These are phyloP conservation scores for Dorcus hopei DNA, from an alignment of 2,888 invertebrate species.

Conservation along the genomic window DNA sequence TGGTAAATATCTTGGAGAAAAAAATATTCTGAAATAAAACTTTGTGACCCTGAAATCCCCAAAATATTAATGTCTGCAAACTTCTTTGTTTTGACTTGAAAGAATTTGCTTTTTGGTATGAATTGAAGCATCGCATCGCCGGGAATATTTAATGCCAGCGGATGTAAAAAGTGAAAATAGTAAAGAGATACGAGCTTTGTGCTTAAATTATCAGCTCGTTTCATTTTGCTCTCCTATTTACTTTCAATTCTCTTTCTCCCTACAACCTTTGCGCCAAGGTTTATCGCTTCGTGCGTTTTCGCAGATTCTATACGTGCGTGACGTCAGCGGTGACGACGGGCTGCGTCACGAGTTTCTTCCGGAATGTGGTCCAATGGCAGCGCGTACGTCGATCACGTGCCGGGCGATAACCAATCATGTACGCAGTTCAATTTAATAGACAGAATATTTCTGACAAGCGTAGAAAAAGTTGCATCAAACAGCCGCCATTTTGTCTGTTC, in stretches of 20 bases:
- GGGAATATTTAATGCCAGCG: no score
- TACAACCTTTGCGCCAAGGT: constrained; percentile 7
- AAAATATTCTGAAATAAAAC: constrained; percentile 5
- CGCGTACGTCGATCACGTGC: constrained; percentile 50
- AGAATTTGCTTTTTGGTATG: no score
- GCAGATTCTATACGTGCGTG: constrained; percentile 26
- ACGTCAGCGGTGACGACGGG: constrained; percentile 47
- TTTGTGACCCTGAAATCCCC: constrained; percentile 16
- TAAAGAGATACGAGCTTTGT: no score
- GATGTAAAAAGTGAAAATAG: no score
- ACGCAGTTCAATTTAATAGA: constrained; percentile 48
- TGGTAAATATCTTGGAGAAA: no score
- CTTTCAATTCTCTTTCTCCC: constrained; percentile 11
- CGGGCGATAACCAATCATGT: constrained; percentile 46
- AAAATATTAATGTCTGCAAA: constrained; percentile 10
- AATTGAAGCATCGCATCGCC: no score
- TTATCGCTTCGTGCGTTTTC: constrained; percentile 3
- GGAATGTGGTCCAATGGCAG: constrained; percentile 47
- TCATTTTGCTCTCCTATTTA: constrained; percentile 10
- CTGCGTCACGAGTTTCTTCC: constrained; percentile 50
- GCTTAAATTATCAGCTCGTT: neutral
- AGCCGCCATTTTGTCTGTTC: constrained; percentile 91
- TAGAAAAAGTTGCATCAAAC: constrained; percentile 92
- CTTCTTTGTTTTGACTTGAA: constrained; percentile 9
- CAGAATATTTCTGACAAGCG: constrained; percentile 83